Evolutionary conservation across 2,888 invertebrate species (phyloP).

Genomic region (Aporophyla nigra): DNA sequence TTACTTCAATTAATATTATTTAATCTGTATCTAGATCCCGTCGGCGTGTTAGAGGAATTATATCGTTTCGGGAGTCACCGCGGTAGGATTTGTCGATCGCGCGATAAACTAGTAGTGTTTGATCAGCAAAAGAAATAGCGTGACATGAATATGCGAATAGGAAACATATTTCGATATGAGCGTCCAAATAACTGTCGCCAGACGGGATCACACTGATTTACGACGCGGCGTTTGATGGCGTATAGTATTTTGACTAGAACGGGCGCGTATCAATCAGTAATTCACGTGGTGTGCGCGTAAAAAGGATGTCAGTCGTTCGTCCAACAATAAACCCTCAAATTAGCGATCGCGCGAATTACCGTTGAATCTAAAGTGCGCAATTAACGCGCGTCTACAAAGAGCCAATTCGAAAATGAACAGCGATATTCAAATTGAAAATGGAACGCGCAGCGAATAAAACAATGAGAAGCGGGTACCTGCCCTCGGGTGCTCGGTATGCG

Average conservation of each 20-base stretch:
- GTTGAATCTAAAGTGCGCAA: conserved; percentile 90
- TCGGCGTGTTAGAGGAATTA: conserved; percentile 85
- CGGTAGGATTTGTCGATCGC: conserved; percentile 80
- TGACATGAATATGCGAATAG: conserved; percentile 78
- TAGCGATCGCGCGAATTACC: conserved; percentile 87
- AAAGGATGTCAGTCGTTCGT: conserved; percentile 85
- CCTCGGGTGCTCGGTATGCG: conserved; percentile 75
- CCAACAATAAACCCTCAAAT: conserved; percentile 88
- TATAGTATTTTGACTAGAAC: conserved; percentile 72
- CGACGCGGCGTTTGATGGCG: conserved; percentile 65
- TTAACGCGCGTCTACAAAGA: conserved; percentile 88
- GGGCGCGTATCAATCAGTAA: conserved; percentile 78
- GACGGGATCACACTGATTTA: conserved; percentile 78
- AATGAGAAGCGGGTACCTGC: conserved; percentile 80
- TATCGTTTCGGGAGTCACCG: conserved; percentile 80
- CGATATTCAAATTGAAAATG: conserved; percentile 90
- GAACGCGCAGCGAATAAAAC: conserved; percentile 88
- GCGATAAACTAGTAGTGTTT: conserved; percentile 78
- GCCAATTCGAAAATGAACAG: conserved; percentile 89
- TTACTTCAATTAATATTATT: conserved; percentile 88
- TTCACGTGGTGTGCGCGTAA: conserved; percentile 81
- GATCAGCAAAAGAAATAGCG: conserved; percentile 77
- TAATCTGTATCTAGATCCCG: conserved; percentile 85
- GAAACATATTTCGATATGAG: conserved; percentile 77
- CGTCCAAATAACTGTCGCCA: conserved; percentile 78